These are phyloP conservation scores for Falco novaeseelandiae DNA, from an alignment of 2,797 vertebrate genomes.

Conservation along the genomic window DNA sequence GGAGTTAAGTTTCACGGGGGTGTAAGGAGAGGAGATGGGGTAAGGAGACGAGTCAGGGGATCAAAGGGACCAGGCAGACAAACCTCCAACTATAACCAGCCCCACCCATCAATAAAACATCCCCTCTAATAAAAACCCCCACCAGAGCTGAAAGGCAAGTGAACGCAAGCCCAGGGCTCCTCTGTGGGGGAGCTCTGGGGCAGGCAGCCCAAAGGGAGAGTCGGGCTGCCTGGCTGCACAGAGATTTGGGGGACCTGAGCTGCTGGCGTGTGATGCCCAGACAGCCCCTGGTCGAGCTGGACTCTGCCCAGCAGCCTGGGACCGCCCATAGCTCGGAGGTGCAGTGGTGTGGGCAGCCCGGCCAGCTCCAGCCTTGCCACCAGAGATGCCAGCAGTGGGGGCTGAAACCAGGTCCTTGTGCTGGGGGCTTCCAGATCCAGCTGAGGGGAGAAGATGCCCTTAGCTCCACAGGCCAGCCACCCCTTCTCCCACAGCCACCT, in stretches of 20 bases:
- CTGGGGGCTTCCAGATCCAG: background rate
- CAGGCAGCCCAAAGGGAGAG: accelerated
- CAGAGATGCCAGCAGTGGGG: background rate
- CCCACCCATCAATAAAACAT: background rate
- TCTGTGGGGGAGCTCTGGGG: background rate
- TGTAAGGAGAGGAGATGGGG: background rate
- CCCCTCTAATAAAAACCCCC: background rate
- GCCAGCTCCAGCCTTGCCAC: background rate
- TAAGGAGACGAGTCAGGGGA: background rate
- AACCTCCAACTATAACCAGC: background rate
- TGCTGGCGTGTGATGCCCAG: background rate
- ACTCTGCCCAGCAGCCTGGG: background rate
- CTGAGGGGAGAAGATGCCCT: background rate
- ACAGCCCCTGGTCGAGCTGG: background rate
- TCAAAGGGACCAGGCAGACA: slow-evolving; percentile 16
- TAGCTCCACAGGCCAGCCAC: too few species aligned
- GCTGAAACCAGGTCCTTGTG: background rate
- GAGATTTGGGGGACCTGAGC: background rate
- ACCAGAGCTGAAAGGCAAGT: background rate
- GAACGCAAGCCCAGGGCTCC: background rate
- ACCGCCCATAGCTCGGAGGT: background rate
- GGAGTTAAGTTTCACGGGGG: background rate
- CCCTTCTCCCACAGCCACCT: background rate
- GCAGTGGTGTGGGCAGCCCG: background rate
- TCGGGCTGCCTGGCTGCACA: background rate